phyloP scores from a whole-genome alignment of 2,797 vertebrate genomes.

The Anguilla anguilla region DNA sequence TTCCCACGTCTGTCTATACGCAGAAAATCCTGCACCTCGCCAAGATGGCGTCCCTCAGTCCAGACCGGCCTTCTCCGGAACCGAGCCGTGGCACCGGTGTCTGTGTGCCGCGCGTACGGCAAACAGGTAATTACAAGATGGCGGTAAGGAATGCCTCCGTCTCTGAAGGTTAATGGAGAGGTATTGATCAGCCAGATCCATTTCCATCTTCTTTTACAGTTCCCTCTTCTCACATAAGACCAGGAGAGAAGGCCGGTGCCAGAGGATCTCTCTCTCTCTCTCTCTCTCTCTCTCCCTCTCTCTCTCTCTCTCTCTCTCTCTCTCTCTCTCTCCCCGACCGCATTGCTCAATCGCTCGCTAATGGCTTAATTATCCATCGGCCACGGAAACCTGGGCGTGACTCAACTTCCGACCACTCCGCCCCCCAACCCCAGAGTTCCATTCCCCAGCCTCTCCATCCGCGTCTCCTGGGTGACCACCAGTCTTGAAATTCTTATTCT shows the following conservation, averaged over 20 bases:
- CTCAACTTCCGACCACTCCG: neutral
- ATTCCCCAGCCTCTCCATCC: neutral
- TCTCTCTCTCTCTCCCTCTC: too few species aligned
- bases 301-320: too few species aligned
- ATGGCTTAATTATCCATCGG: slow-evolving; percentile 23
- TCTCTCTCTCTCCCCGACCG: neutral
- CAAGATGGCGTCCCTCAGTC: neutral
- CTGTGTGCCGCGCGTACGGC: neutral
- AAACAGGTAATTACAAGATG: slow-evolving; percentile 24
- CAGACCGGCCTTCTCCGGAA: neutral
- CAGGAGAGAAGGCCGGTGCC: neutral
- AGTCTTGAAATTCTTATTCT: neutral
- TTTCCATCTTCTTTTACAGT: slow-evolving; percentile 13
- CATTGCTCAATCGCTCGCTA: slow-evolving; percentile 10
- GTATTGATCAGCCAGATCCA: slow-evolving; percentile 15
- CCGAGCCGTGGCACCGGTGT: neutral
- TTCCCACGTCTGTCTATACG: too few species aligned
- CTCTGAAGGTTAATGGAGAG: slow-evolving; percentile 21
- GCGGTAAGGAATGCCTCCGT: neutral
- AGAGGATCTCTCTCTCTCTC: neutral
- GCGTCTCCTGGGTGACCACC: neutral
- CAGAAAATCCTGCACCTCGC: neutral
- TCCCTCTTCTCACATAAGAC: slow-evolving; percentile 21
- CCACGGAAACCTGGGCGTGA: neutral
- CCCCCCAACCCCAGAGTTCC: neutral